Conservation (phyloP, 2,888 invertebrate species). For the Synanthedon formicaeformis region DNA sequence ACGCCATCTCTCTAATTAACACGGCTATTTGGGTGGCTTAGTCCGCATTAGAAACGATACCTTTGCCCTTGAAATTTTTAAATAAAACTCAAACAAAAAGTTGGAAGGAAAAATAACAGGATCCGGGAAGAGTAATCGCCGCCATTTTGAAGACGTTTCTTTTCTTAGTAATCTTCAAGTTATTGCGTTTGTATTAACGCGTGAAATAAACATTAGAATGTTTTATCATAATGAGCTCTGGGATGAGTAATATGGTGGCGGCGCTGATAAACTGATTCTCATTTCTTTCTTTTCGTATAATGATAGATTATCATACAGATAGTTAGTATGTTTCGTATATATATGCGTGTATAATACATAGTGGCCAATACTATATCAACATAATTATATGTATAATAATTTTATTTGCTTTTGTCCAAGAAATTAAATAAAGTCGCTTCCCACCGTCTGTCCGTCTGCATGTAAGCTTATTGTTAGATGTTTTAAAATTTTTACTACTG, state of each 20-base stretch:
- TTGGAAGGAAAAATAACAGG: slow-evolving; percentile 9
- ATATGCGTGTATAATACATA: too few relatives aligned
- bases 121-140: slow-evolving; percentile 29
- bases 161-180: slow-evolving; percentile 33
- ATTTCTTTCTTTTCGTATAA: not conserved
- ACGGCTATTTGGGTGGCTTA: slow-evolving; percentile 23
- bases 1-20: slow-evolving; percentile 23
- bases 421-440: too few relatives aligned
- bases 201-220: slow-evolving; percentile 36
- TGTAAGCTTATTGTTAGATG: too few relatives aligned
- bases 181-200: slow-evolving; percentile 31
- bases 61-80: slow-evolving; percentile 10
- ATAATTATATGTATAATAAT: too few relatives aligned
- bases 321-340: too few relatives aligned
- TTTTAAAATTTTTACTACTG: too few relatives aligned
- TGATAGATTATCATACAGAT: too few relatives aligned
- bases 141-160: slow-evolving; percentile 27
- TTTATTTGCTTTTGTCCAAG: too few relatives aligned
- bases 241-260: slow-evolving; percentile 11
- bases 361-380: too few relatives aligned
- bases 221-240: slow-evolving; percentile 17
- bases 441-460: too few relatives aligned
- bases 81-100: slow-evolving; percentile 1
- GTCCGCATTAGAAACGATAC: slow-evolving; percentile 13
- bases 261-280: not conserved